Percentiles rank a stretch among this genome's conserved stretches.
phyloP scores from a whole-genome alignment of 2,888 invertebrate species.

The Athalia circularis region DNA sequence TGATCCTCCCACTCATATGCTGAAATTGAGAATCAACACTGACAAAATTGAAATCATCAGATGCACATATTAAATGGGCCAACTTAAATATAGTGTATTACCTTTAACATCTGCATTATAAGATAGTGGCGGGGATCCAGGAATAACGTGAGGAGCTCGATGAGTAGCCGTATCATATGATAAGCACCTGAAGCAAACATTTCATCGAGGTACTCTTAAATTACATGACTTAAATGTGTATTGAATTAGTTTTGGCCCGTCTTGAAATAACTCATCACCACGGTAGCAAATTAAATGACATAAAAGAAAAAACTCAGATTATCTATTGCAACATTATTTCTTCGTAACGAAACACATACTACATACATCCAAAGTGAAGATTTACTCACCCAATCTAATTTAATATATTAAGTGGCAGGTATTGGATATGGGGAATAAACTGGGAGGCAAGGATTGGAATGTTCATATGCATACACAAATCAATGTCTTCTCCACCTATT shows the following conservation, averaged over 20 bases:
- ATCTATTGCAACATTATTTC: background rate
- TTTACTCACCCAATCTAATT: constrained; percentile 16
- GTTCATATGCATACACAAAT: background rate
- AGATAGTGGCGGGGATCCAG: constrained; percentile 74
- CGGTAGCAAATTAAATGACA: no score
- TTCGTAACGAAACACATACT: no score
- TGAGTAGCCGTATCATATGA: constrained; percentile 83
- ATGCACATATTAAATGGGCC: background rate
- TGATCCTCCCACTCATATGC: constrained; percentile 72
- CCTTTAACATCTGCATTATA: constrained; percentile 73
- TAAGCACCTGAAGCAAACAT: constrained; percentile 79
- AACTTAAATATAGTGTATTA: constrained; percentile 28
- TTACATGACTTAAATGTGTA: background rate
- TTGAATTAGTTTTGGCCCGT: background rate
- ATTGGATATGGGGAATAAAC: constrained; percentile 12
- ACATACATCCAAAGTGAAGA: background rate
- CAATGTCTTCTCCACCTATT: constrained; percentile 15
- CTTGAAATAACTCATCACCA: no score
- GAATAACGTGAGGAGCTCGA: constrained; percentile 75
- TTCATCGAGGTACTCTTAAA: constrained; percentile 44
- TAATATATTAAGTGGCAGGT: constrained; percentile 23
- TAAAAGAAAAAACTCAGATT: background rate
- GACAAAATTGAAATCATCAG: background rate
- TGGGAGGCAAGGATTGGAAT: background rate
- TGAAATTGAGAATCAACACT: constrained; percentile 47